Conservation (phyloP, 1,140 invertebrate species). For the Drosophila paulistorum region DNA sequence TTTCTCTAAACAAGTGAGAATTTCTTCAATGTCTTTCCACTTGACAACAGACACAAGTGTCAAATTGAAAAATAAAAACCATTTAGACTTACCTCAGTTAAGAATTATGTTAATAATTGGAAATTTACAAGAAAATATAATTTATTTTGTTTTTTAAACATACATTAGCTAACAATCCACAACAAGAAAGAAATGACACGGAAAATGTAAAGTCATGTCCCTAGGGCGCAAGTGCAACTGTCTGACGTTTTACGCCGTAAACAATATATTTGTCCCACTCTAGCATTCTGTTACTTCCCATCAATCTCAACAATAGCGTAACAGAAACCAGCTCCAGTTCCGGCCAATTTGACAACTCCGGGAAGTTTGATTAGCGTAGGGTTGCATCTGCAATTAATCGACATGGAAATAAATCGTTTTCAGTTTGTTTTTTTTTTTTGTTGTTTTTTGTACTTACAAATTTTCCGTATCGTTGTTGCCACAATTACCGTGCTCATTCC, state of each 20-base stretch:
- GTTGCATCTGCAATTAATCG: slow-evolving; percentile 52
- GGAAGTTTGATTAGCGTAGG: slow-evolving; percentile 63
- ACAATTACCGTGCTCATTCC: slow-evolving; percentile 96
- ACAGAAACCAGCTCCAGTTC: slow-evolving; percentile 77
- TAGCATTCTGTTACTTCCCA: slow-evolving; percentile 3
- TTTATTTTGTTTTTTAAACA: background rate
- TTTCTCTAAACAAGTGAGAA: slow-evolving; percentile 1
- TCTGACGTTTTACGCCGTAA: background rate
- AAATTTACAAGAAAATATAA: background rate
- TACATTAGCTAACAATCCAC: background rate
- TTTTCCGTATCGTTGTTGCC: slow-evolving; percentile 86
- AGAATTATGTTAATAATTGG: background rate
- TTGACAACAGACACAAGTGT: background rate
- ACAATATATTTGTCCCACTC: background rate
- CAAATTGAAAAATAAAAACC: no score
- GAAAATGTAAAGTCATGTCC: background rate
- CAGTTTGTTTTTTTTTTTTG: no score
- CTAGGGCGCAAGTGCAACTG: background rate
- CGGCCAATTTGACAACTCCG: slow-evolving; percentile 59
- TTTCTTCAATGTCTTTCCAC: background rate
- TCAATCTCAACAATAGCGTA: slow-evolving; percentile 64
- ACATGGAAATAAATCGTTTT: slow-evolving; percentile 7
- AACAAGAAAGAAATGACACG: background rate
- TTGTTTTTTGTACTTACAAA: background rate
- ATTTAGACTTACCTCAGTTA: background rate